These are phyloP conservation scores for Drosophila kuntzei DNA, from an alignment of 2,888 invertebrate species.

Conservation along the genomic window DNA sequence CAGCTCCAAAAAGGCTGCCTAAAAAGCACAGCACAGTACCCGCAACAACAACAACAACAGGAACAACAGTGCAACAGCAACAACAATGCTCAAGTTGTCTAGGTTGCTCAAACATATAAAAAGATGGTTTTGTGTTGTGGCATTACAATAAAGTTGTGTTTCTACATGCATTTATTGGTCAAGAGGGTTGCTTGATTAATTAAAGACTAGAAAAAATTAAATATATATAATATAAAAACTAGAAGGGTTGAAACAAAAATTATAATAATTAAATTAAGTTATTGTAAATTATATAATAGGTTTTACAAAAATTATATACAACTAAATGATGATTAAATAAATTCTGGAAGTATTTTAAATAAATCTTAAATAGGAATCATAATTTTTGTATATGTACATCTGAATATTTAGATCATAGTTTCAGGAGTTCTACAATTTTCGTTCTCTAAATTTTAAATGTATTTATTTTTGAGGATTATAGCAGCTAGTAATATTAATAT, in stretches of 20 bases:
- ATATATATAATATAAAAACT: not conserved
- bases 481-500: too few species aligned
- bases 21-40: slow-evolving; percentile 51
- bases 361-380: too few species aligned
- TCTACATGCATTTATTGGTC: slow-evolving; percentile 41
- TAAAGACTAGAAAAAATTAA: not conserved
- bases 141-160: slow-evolving; percentile 53
- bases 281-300: too few species aligned
- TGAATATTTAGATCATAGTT: too few species aligned
- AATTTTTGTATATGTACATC: too few species aligned
- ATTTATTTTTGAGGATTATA: too few species aligned
- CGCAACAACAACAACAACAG: slow-evolving; percentile 25
- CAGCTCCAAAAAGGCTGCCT: slow-evolving; percentile 31
- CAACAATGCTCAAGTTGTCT: slow-evolving; percentile 35
- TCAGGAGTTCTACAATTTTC: too few species aligned
- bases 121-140: slow-evolving; percentile 45
- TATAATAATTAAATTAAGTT: not conserved
- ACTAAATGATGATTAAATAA: too few species aligned
- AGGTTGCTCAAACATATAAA: slow-evolving; percentile 46
- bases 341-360: too few species aligned
- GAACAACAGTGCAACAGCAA: slow-evolving; percentile 12
- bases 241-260: not conserved
- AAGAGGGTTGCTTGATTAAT: slow-evolving; percentile 10
- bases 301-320: too few species aligned
- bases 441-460: too few species aligned